Base-by-base conservation (phyloP, 2,888 invertebrate species). In the Operophtera brumata region DNA sequence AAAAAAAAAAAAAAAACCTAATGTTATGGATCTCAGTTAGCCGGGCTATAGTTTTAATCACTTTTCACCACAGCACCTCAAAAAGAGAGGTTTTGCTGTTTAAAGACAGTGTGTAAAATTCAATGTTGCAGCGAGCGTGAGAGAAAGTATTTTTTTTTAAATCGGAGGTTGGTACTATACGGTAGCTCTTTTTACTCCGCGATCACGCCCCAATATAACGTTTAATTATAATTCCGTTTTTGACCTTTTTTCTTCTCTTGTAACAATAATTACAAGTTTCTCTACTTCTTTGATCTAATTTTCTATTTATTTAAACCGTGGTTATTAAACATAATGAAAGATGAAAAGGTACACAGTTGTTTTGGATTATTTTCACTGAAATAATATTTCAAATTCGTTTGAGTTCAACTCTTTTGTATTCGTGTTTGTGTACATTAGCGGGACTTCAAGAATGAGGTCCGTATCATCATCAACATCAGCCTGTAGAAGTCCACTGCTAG, bases 201-300 rank as follows among this genome's bases (percentile, higher is more conserved):
- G 47, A 63, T 60, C 69, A 66, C 66, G 66, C 62, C 47, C 65
- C 70, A 65, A 69, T 75, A 64, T 65, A 73, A 73, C 69, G 61
- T 69, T 75, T 77, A 77, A 75, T 77, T 76, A 20, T 20, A 77
- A 72, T 57, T 68, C 72, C 60, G 61, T 69, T 68, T 70, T 68
- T 59, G 43, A 59, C 64, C 72, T 68, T 70, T 73, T 65, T 59
- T 64, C 50, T 65, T 60, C 59, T 64, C 61, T 64, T 64, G 56
- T 67, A 67, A 65, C 70, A 67, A 75, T 72, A 75, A 76, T 77
- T 75, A 75, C 69, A 71, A 72, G 69, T 72, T 73, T 69, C 61
- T 57, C 57, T 54, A 66, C 59, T 68, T 69, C 77, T 75, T 77
- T 77, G 71, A 75, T 77, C 70, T 68, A 67, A 71, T 73, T 72